A percentile compares a stretch with the other conserved stretches of the same genome.
These are phyloP conservation scores for Caenorhabditis tropicalis DNA, from an alignment of 1,140 invertebrate genomes.

Conservation along the genomic window DNA sequence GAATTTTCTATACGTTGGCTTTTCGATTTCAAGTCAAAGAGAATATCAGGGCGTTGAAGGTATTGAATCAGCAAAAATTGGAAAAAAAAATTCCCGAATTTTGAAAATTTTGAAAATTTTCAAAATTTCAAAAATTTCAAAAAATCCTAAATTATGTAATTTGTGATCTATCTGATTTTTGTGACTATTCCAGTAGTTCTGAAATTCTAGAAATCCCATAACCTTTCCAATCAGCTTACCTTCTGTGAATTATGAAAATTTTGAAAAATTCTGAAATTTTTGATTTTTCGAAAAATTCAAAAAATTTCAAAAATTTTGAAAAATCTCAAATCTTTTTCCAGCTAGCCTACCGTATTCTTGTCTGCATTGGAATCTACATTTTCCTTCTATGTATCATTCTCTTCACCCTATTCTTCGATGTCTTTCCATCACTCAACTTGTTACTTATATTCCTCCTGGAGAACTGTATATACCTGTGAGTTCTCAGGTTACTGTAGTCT, in stretches of 20 bases:
- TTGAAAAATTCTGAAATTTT: neutral
- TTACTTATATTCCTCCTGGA: neutral
- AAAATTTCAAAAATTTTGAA: no score
- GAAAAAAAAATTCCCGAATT: no score
- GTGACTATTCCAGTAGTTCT: no score
- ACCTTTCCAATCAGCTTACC: no score
- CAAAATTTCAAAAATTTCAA: no score
- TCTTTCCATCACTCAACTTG: neutral
- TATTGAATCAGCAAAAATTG: neutral
- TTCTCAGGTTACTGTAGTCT: no score
- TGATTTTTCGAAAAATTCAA: no score
- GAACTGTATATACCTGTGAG: neutral
- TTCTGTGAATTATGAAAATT: no score
- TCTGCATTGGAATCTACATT: neutral
- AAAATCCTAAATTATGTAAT: no score
- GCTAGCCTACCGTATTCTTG: neutral
- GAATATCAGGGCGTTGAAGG: neutral
- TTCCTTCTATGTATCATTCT: neutral
- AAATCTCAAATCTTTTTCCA: no score
- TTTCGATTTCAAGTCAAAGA: constrained; percentile 24
- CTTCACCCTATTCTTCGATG: neutral
- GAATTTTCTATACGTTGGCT: neutral
- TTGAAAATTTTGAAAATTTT: no score
- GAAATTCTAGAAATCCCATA: neutral
- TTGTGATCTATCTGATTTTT: no score